phyloP scores from a whole-genome alignment of 1,140 invertebrate species.

The Drosophila pseudoobscura region DNA sequence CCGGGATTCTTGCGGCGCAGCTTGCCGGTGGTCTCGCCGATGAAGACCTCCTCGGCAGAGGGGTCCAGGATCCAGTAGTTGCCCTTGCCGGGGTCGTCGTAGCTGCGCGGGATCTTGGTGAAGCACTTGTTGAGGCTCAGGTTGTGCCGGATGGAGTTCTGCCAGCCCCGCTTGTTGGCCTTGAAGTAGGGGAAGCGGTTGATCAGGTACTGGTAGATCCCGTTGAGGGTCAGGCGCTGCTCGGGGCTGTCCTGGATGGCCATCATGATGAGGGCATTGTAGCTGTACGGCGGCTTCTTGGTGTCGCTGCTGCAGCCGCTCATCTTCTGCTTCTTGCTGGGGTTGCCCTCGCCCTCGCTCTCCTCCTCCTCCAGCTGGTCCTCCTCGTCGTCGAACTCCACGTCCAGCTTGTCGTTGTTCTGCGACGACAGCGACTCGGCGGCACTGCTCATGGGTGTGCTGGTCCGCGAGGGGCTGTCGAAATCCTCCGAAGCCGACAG shows the following conservation, averaged over 20 bases:
- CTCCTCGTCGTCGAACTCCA: constrained; percentile 70
- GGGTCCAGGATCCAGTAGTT: constrained; percentile 99
- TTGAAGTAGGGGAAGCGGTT: constrained; percentile 98
- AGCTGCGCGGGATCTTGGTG: constrained; percentile 96
- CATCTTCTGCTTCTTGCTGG: constrained; percentile 76
- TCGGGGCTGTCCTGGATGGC: constrained; percentile 97
- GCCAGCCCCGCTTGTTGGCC: constrained; percentile 99
- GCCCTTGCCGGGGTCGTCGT: constrained; percentile 97
- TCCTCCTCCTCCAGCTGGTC: constrained; percentile 67
- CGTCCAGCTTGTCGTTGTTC: constrained; percentile 71
- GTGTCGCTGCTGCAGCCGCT: constrained; percentile 84
- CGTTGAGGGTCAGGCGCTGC: constrained; percentile 97
- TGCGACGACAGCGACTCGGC: constrained; percentile 66
- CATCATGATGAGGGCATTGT: constrained; percentile 99
- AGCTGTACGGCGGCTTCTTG: constrained; percentile 98
- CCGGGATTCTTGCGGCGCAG: constrained; percentile 93
- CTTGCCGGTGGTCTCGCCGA: constrained; percentile 98
- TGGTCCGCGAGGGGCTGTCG: constrained; percentile 73
- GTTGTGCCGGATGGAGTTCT: constrained; percentile 99
- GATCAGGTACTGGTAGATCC: constrained; percentile 99
- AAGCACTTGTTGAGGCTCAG: constrained; percentile 99
- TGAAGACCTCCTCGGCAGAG: constrained; percentile 97
- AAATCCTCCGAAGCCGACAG: constrained; percentile 75
- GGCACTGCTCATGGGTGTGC: constrained; percentile 79
- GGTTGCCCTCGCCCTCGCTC: constrained; percentile 62